Conservation (phyloP, 2,797 vertebrate genomes). For the Chrosomus eos region DNA sequence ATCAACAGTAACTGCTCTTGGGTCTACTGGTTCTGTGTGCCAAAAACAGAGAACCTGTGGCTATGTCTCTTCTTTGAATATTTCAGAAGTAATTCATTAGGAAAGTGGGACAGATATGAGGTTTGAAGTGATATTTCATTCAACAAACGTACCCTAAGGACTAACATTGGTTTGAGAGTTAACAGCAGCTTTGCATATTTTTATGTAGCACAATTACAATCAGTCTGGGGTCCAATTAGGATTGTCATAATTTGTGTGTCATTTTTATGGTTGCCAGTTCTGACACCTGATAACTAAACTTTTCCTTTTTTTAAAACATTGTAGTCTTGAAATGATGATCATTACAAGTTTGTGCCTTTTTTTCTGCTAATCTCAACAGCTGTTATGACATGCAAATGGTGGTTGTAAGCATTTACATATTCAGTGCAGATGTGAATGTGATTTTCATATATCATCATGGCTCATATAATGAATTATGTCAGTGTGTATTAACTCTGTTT, state of each 20-base stretch:
- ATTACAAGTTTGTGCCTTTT: not conserved
- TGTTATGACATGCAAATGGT: conserved; percentile 29
- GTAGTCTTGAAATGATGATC: not conserved
- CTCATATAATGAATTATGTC: conserved; percentile 39
- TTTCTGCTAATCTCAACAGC: conserved; percentile 20
- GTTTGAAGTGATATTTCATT: conserved; percentile 60
- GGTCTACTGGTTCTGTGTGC: conserved; percentile 26
- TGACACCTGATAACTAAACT: conserved; percentile 1
- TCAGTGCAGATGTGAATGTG: conserved; percentile 20
- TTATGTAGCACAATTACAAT: conserved; percentile 24
- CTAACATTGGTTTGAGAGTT: conserved; percentile 57
- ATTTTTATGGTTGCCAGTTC: conserved; percentile 32
- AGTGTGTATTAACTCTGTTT: conserved; percentile 30
- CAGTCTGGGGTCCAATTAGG: conserved; percentile 57
- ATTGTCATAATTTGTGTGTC: conserved; percentile 56
- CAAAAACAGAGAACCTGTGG: conserved; percentile 63
- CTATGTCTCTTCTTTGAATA: conserved; percentile 66
- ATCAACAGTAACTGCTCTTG: conserved; percentile 51
- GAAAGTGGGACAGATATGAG: conserved; percentile 58
- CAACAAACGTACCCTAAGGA: conserved; percentile 60
- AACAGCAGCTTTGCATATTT: conserved; percentile 37
- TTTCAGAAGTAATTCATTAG: conserved; percentile 65
- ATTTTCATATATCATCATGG: conserved; percentile 23
- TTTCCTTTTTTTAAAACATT: not conserved
- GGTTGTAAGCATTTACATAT: conserved; percentile 17